Conservation (phyloP, 2,888 invertebrate species). For the Metopia argyrocephala region DNA sequence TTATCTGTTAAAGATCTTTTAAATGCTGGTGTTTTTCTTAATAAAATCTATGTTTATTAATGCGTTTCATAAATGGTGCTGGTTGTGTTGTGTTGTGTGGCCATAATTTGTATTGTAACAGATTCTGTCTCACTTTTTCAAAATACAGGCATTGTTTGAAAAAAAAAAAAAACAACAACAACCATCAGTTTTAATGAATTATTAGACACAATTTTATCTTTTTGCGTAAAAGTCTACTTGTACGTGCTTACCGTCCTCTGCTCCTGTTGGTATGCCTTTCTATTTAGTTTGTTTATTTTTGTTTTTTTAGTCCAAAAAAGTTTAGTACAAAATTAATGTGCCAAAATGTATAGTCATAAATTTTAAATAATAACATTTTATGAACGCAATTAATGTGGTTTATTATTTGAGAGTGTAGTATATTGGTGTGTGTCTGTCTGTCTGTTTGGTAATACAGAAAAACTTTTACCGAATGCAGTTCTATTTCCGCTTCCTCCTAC, state of each 20-base stretch:
- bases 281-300: neutral
- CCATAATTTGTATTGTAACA: conserved; percentile 24
- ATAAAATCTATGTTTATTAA: no score
- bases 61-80: no score
- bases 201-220: conserved; percentile 17
- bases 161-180: no score
- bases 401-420: conserved; percentile 56
- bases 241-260: neutral
- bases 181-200: conserved; percentile 43
- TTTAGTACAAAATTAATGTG: conserved; percentile 60
- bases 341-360: conserved; percentile 68
- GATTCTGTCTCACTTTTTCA: no score
- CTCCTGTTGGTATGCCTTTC: neutral
- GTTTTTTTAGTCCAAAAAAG: neutral
- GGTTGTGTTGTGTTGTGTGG: conserved; percentile 5
- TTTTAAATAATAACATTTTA: conserved; percentile 70
- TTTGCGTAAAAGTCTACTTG: neutral
- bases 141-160: no score
- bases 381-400: conserved; percentile 70
- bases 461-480: conserved; percentile 12
- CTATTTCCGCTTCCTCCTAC: neutral
- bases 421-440: neutral
- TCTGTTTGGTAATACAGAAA: conserved; percentile 7
- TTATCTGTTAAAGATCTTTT: conserved; percentile 33
- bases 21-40: neutral